phyloP scores from a whole-genome alignment of 2,888 invertebrate species.

The Orthonevra nobilis region DNA sequence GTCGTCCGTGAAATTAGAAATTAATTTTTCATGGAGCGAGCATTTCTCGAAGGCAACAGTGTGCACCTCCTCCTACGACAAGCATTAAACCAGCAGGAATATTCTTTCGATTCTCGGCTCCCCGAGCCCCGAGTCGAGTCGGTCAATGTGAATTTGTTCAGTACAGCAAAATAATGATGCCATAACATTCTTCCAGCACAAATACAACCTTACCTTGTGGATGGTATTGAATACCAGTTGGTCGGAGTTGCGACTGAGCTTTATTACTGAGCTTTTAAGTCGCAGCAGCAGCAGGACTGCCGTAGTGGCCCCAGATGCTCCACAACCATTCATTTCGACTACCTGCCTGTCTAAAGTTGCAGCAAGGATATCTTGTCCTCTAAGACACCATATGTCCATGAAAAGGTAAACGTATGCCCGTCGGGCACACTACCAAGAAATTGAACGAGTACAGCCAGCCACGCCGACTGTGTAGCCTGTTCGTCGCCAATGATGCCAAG shows the following conservation, averaged over 20 bases:
- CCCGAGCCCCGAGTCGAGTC: not conserved
- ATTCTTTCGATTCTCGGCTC: conserved; percentile 11
- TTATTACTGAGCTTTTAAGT: conserved; percentile 49
- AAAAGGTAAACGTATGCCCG: not conserved
- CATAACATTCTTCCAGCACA: conserved; percentile 43
- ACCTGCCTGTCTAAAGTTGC: conserved; percentile 30
- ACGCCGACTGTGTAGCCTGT: conserved; percentile 41
- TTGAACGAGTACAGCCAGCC: too few relatives aligned
- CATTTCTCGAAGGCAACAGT: not conserved
- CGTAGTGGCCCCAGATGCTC: conserved; percentile 6
- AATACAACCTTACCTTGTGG: not conserved
- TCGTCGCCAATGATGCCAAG: conserved; percentile 55
- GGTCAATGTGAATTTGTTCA: conserved; percentile 20
- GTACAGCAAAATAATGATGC: conserved; percentile 52
- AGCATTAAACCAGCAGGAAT: too few relatives aligned
- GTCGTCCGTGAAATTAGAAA: conserved; percentile 62
- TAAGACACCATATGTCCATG: conserved; percentile 8
- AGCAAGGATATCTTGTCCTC: conserved; percentile 38
- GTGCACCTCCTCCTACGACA: too few relatives aligned
- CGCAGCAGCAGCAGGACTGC: conserved; percentile 1
- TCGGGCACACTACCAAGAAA: too few relatives aligned
- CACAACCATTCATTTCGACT: conserved; percentile 5
- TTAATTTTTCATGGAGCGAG: conserved; percentile 63
- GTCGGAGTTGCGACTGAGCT: conserved; percentile 17
- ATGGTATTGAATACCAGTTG: conserved; percentile 10